Percentiles rank a stretch among this genome's conserved stretches.
phyloP scores from a whole-genome alignment of 2,797 vertebrate species.

The Myiothlypis coronata region DNA sequence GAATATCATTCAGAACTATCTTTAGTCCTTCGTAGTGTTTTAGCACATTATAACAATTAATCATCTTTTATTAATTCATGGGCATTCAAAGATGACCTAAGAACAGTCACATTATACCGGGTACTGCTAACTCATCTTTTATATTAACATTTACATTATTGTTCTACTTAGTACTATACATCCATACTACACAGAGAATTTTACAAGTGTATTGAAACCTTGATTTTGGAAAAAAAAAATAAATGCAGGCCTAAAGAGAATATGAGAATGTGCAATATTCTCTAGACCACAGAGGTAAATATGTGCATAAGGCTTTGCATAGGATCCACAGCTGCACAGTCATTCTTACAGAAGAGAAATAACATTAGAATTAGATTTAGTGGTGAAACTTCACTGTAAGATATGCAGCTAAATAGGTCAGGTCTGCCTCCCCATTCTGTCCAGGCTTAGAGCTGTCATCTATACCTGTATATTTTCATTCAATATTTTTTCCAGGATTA shows the following conservation, averaged over 20 bases:
- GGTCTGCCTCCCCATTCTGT: neutral
- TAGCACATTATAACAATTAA: neutral
- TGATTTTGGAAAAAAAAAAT: neutral
- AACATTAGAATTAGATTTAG: neutral
- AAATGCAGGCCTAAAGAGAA: neutral
- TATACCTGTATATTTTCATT: neutral
- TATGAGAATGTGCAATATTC: neutral
- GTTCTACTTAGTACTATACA: neutral
- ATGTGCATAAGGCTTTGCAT: neutral
- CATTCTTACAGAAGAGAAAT: neutral
- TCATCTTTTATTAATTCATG: neutral
- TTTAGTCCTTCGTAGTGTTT: neutral
- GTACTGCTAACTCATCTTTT: neutral
- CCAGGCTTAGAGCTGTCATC: neutral
- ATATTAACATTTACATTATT: neutral
- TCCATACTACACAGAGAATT: neutral
- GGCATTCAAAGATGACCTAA: neutral
- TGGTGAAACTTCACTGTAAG: neutral
- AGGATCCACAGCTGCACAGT: neutral
- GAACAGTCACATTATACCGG: neutral
- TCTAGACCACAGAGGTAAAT: neutral
- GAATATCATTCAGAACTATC: neutral
- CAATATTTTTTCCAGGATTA: neutral
- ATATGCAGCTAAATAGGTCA: neutral
- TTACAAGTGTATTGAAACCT: neutral